A percentile compares a stretch with the other conserved stretches of the same genome.
phyloP scores from a whole-genome alignment of 2,113 vertebrate species.

The Oenanthe melanoleuca region DNA sequence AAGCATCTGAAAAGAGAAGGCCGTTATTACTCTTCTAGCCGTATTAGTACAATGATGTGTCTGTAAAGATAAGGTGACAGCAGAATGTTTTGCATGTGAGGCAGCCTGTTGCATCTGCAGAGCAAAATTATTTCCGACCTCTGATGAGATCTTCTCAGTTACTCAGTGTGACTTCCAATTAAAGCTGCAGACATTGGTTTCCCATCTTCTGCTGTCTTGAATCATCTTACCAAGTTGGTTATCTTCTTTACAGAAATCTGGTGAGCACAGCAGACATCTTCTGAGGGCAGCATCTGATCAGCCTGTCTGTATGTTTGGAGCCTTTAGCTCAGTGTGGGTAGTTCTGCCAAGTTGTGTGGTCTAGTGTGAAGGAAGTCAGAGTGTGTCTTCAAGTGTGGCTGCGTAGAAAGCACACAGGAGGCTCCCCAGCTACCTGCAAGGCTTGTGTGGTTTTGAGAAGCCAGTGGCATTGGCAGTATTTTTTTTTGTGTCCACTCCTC shows the following conservation, averaged over 20 bases:
- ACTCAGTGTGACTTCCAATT: not conserved
- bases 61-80: not conserved
- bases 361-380: not conserved
- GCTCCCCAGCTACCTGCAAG: not conserved
- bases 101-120: not conserved
- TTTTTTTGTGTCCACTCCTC: not conserved
- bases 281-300: not conserved
- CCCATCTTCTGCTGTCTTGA: not conserved
- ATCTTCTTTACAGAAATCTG: not conserved
- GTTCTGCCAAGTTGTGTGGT: not conserved
- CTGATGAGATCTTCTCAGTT: not conserved
- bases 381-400: not conserved
- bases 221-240: not conserved
- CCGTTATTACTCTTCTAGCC: not conserved
- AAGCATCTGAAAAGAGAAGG: not conserved
- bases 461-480: not conserved
- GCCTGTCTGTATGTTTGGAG: not conserved
- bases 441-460: not conserved
- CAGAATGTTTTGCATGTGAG: not conserved
- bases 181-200: not conserved
- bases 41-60: not conserved
- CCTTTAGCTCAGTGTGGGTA: fast-evolving
- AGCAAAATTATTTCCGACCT: not conserved
- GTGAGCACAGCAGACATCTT: not conserved
- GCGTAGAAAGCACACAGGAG: fast-evolving